These are phyloP conservation scores for Carassius gibelio DNA, from an alignment of 2,113 vertebrate genomes.

Conservation along the genomic window DNA sequence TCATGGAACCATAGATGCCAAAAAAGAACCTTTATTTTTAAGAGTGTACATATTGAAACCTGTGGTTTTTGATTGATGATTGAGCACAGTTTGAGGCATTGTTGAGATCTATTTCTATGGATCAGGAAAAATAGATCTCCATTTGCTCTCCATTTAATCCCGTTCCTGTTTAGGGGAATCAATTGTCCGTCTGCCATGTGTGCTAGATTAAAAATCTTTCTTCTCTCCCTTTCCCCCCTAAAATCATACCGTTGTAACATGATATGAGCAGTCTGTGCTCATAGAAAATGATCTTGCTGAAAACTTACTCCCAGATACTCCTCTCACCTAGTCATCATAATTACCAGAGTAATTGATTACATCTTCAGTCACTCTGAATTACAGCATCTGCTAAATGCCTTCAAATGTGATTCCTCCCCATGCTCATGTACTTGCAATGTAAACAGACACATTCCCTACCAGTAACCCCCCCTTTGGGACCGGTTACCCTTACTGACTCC, in stretches of 20 bases:
- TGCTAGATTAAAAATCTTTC: not conserved
- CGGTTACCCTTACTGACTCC: not conserved
- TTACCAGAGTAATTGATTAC: not conserved
- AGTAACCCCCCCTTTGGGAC: not conserved
- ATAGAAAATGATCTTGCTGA: slow-evolving; percentile 1
- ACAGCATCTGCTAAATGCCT: not conserved
- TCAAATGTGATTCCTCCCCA: not conserved
- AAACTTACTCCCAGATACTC: not conserved
- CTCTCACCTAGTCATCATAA: not conserved
- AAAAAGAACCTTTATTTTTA: no score
- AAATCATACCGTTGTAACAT: not conserved
- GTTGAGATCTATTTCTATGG: not conserved
- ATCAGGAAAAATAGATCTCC: not conserved
- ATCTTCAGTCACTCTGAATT: not conserved
- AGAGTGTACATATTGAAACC: not conserved
- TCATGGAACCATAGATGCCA: no score
- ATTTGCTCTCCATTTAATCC: not conserved
- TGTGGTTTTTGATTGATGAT: not conserved
- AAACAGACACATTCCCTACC: slow-evolving; percentile 4
- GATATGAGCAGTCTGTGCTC: not conserved
- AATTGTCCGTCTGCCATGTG: not conserved
- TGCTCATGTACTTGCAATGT: not conserved
- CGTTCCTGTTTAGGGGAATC: not conserved
- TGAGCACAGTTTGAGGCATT: not conserved
- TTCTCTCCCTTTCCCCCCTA: not conserved